Evolutionary conservation across 2,888 invertebrate species (phyloP), one percentile per base, ranked within the genome.

Genomic region (Napeogenes sylphis): DNA sequence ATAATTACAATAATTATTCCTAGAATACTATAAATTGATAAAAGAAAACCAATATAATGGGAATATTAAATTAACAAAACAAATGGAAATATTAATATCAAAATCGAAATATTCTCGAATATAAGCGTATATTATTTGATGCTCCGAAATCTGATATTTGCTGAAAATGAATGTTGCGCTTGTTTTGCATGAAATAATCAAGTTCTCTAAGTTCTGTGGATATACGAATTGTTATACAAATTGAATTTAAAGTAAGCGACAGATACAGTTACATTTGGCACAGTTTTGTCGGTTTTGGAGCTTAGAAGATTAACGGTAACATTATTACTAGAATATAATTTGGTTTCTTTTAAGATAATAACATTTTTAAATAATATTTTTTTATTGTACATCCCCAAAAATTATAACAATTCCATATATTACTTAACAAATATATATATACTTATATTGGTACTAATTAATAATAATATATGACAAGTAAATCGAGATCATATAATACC

Each of bases 171-270:
- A 32, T 59, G 4, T 14, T 38, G 35, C 42, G 42, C 45, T 45
- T 45, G 60, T 55, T 60, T 55, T 35, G 60, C 55, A 30, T 60
- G 55, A 47, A 55, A 38, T 60, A 60, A 60, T 60, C 51, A 45
- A 60, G 35, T 33, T 46, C n/a, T 51, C 21, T 13, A 33, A 35
- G 60, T 35, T 46, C 45, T 46, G 35, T 12, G 55, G 38, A 60
- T 51, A 42, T 51, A 51, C 51, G 30, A 51, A 51, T 51, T 51
- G 51, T 51, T 51, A 51, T 51, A 51, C 8, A 51, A 30, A 51
- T 30, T 51, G 30, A 30, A 30, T 51, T 51, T 51, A 51, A 21
- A 51, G 51, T 51, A 51, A 51, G 51, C 47, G 47, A 47, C n/a
- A n/a, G n/a, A 14, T 47, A n/a, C 21, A 51, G 30, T 51, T 21